Conservation (phyloP, 2,797 vertebrate genomes). For the Enteromius argenteus region DNA sequence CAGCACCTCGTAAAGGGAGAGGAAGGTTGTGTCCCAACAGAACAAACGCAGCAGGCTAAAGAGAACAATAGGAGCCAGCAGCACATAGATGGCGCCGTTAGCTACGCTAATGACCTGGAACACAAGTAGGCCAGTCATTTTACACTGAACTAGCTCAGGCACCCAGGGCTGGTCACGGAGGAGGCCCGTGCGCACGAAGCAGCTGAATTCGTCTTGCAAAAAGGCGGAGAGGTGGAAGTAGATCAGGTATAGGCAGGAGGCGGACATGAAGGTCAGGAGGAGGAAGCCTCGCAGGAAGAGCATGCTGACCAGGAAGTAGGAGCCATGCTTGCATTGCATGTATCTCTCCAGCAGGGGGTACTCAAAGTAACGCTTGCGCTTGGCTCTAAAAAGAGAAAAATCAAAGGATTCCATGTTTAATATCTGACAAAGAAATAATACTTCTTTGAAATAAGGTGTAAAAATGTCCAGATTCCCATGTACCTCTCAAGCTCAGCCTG, state of each 20-base stretch:
- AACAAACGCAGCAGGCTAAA: conserved; percentile 91
- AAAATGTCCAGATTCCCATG: conserved; percentile 48
- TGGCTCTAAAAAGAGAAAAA: conserved; percentile 77
- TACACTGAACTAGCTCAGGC: conserved; percentile 88
- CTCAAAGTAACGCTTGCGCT: conserved; percentile 92
- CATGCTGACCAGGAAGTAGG: conserved; percentile 89
- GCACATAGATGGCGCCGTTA: conserved; percentile 83
- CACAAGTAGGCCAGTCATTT: conserved; percentile 87
- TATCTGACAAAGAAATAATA: neutral
- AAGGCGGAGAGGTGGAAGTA: conserved; percentile 92
- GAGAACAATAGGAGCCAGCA: conserved; percentile 86
- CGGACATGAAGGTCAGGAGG: conserved; percentile 86
- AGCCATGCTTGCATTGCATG: conserved; percentile 89
- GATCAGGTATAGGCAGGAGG: conserved; percentile 91
- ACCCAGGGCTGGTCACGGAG: conserved; percentile 80
- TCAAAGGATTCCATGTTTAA: neutral
- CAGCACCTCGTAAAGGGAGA: conserved; percentile 92
- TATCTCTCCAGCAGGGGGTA: conserved; percentile 95
- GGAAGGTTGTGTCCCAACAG: conserved; percentile 92
- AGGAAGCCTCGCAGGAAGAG: conserved; percentile 91
- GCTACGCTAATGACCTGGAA: conserved; percentile 92
- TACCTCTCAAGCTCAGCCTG: conserved; percentile 92
- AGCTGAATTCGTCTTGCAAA: conserved; percentile 94
- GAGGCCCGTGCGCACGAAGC: conserved; percentile 87
- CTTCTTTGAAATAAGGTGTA: neutral